Evolutionary conservation across 2,888 invertebrate species (phyloP).

Genomic region (Halictus ligatus): DNA sequence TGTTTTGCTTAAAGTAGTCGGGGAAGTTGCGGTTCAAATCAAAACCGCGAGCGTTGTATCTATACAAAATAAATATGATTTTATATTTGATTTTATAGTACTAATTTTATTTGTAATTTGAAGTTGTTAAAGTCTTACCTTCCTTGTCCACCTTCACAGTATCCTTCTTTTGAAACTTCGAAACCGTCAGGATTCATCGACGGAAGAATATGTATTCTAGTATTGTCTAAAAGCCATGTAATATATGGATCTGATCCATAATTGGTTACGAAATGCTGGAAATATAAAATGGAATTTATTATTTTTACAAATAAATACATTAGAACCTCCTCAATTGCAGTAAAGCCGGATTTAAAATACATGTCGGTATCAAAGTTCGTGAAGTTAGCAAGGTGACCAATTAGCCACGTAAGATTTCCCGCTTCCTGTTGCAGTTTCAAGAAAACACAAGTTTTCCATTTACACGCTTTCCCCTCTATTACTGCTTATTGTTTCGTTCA

Average conservation of each 20-base stretch:
- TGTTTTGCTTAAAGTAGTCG: slow-evolving; percentile 96
- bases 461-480: neutral
- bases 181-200: slow-evolving; percentile 99
- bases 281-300: slow-evolving; percentile 63
- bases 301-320: neutral
- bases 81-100: too few relatives aligned
- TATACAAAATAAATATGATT: slow-evolving; percentile 77
- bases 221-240: slow-evolving; percentile 96
- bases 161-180: slow-evolving; percentile 95
- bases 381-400: neutral
- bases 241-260: slow-evolving; percentile 94
- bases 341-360: neutral
- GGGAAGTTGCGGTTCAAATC: slow-evolving; percentile 99
- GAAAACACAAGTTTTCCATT: neutral
- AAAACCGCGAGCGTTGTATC: slow-evolving; percentile 94
- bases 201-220: slow-evolving; percentile 98
- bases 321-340: neutral
- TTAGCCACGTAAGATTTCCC: neutral
- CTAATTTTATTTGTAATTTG: neutral
- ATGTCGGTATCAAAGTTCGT: neutral
- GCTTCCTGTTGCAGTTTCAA: neutral
- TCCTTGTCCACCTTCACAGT: slow-evolving; percentile 94
- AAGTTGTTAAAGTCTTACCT: slow-evolving; percentile 85
- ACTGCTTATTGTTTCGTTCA: neutral
- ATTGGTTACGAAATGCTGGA: slow-evolving; percentile 93